Conservation (phyloP, 2,113 vertebrate genomes). For the Neomonachus schauinslandi region DNA sequence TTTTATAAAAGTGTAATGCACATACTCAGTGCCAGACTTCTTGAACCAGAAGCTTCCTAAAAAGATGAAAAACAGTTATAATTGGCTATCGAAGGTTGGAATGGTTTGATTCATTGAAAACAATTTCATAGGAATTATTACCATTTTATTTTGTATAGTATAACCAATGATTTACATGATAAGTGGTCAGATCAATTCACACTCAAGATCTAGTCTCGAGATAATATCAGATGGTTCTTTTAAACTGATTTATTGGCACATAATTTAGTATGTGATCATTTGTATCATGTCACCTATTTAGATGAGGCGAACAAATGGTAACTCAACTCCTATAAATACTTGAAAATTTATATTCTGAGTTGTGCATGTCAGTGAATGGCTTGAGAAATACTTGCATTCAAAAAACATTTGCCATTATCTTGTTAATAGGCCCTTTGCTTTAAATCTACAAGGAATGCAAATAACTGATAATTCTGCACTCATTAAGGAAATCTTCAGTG, state of each 20-base stretch:
- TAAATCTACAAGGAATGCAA: conserved; percentile 89
- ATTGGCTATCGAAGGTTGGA: not conserved
- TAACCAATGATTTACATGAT: conserved; percentile 14
- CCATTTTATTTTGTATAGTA: not conserved
- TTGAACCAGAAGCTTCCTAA: not conserved
- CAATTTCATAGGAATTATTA: not conserved
- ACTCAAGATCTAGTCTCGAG: not conserved
- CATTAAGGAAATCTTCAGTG: conserved; percentile 87
- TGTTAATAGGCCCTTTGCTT: conserved; percentile 88
- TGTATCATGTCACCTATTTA: conserved; percentile 72
- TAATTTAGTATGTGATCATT: conserved; percentile 67
- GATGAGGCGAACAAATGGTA: conserved; percentile 80
- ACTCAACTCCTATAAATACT: conserved; percentile 73
- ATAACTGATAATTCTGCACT: conserved; percentile 89
- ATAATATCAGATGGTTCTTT: conserved; percentile 50
- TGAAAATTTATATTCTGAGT: conserved; percentile 81
- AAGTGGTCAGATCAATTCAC: conserved; percentile 23
- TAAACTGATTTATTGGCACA: conserved; percentile 61
- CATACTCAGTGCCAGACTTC: not conserved
- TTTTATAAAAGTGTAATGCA: not conserved
- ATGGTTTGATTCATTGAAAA: not conserved
- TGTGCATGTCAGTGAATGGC: conserved; percentile 81
- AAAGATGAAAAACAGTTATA: not conserved
- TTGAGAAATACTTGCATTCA: conserved; percentile 83
- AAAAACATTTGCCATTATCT: conserved; percentile 86